A percentile compares a stretch with the other conserved stretches of the same genome.
Evolutionary conservation across 2,888 invertebrate genomes (phyloP).

Genomic region (Bellardia pandia): DNA sequence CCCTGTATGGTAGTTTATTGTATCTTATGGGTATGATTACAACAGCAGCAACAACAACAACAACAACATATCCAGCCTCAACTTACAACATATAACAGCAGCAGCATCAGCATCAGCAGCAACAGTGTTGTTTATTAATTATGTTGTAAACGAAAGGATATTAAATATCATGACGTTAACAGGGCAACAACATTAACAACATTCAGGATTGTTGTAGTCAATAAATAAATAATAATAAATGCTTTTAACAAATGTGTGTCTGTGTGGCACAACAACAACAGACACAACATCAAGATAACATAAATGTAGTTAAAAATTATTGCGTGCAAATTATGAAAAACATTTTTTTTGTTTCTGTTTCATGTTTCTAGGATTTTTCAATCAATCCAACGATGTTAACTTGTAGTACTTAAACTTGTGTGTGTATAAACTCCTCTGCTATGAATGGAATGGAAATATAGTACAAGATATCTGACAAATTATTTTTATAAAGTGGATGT

Average conservation of each 20-base stretch:
- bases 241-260: conserved; percentile 13
- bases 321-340: conserved; percentile 52
- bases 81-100: conserved; percentile 13
- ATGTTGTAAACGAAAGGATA: conserved; percentile 73
- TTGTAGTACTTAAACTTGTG: background rate
- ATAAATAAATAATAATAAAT: conserved; percentile 58
- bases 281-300: background rate
- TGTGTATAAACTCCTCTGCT: background rate
- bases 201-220: conserved; percentile 62
- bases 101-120: conserved; percentile 2
- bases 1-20: conserved; percentile 38
- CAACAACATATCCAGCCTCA: background rate
- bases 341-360: background rate
- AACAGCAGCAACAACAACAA: conserved; percentile 15
- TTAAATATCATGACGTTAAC: conserved; percentile 72
- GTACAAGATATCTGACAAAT: background rate
- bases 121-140: conserved; percentile 69
- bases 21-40: conserved; percentile 17
- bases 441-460: background rate
- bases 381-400: background rate
- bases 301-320: conserved; percentile 39
- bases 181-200: conserved; percentile 67
- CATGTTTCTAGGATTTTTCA: conserved; percentile 14
- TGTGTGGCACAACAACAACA: conserved; percentile 42
- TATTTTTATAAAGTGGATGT: background rate